Evolutionary conservation across 2,888 invertebrate genomes (phyloP), one percentile per base, ranked within the genome.

Genomic region (Himalopsyche anomala): DNA sequence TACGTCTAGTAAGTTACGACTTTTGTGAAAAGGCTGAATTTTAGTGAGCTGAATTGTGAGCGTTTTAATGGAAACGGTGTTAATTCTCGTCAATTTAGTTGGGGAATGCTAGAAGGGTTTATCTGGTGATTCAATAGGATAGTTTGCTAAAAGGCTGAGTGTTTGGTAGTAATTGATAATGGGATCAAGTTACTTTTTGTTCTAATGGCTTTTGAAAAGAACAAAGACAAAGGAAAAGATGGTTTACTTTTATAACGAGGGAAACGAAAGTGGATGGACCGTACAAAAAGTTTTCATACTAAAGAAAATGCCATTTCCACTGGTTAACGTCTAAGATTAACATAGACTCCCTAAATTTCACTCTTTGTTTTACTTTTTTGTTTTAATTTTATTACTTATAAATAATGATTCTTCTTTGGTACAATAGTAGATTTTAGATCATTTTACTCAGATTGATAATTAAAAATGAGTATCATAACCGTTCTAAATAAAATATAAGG

Each of bases 101-200:
- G 62, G 45, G 69, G 69, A 84, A 62, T 19, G 62, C 28, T 62
- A 62, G 62, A 83, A 83, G 40, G 87, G 82, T 87, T 87, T 84
- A 87, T 87, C 85, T 85, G 79, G 74, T 62, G 85, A 87, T 85
- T 81, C 85, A 85, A 85, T 74, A 79, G 80, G 84, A 87, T 85
- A 84, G 85, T 85, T 56, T 54, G 85, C 85, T 85, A 85, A 87
- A 87, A 87, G 87, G 83, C 85, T 38, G 54, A 55, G 83, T 51
- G 40, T 81, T 87, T 82, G 79, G 45, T 42, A n/a, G 87, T 85
- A 87, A 87, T 87, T 87, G 87, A 87, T 85, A 87, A 85, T 56
- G 81, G 84, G 83, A 83, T 81, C 85, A 82, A 81, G 85, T 83
- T 85, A 83, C 85, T 69, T 69, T 80, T 74, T 62, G 82, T 83